Evolutionary conservation across 1,140 invertebrate species (phyloP).

Genomic region (Sweltsa coloradensis): DNA sequence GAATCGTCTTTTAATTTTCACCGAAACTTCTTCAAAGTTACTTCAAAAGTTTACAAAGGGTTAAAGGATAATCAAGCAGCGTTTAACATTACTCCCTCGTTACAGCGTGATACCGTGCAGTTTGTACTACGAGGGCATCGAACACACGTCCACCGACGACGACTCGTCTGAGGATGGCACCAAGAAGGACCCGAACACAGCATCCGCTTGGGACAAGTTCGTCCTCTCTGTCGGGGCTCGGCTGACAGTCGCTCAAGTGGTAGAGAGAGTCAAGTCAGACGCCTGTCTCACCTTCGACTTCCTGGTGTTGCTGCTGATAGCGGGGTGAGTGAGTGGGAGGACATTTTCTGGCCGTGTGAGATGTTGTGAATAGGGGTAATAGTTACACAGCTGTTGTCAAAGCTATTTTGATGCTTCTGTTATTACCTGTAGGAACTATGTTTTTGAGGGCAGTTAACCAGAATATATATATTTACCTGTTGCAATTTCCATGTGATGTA

Average conservation of each 20-base stretch:
- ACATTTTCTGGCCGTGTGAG: too few species aligned
- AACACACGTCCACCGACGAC: conserved; percentile 7
- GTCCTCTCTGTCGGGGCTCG: conserved; percentile 44
- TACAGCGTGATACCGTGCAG: conserved; percentile 23
- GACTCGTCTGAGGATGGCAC: background rate
- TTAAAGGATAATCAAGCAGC: background rate
- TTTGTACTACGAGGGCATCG: conserved; percentile 19
- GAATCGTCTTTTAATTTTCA: too few species aligned
- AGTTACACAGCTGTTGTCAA: too few species aligned
- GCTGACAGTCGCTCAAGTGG: conserved; percentile 55
- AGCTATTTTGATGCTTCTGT: too few species aligned
- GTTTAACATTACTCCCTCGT: conserved; percentile 3
- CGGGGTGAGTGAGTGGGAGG: conserved; percentile 52
- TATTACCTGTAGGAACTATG: too few species aligned
- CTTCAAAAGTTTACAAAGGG: background rate
- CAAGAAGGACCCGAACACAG: conserved; percentile 8
- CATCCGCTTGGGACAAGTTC: conserved; percentile 39
- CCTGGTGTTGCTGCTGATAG: conserved; percentile 49
- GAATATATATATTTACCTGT: too few species aligned
- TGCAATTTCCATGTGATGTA: too few species aligned
- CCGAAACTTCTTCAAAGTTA: too few species aligned
- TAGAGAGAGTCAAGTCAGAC: conserved; percentile 47
- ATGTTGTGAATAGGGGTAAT: too few species aligned
- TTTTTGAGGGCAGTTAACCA: too few species aligned
- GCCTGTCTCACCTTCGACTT: conserved; percentile 63